A percentile compares a stretch with the other conserved stretches of the same genome.
Evolutionary conservation across 2,888 invertebrate genomes (phyloP).

Genomic region (Hydraecia micacea): DNA sequence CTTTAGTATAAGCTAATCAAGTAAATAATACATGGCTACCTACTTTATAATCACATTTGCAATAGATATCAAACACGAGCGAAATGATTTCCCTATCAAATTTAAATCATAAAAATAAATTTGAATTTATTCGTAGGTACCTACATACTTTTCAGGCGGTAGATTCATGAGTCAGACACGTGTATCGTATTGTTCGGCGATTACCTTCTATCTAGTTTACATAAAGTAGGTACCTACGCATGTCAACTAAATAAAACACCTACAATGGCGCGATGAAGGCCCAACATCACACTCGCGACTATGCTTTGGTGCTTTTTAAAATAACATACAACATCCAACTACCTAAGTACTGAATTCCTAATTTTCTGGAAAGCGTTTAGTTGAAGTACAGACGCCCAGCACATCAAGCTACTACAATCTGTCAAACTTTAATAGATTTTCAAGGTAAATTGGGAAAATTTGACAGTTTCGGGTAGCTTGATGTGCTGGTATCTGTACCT

Average conservation of each 20-base stretch:
- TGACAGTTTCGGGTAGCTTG: too few relatives aligned
- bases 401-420: too few relatives aligned
- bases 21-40: constrained; percentile 3
- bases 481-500: too few relatives aligned
- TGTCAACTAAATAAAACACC: neutral
- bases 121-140: constrained; percentile 4
- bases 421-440: too few relatives aligned
- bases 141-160: neutral
- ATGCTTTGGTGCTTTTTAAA: constrained; percentile 15
- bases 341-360: too few relatives aligned
- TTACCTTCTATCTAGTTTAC: constrained; percentile 3
- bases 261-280: neutral
- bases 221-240: neutral
- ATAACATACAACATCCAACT: neutral
- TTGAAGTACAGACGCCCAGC: too few relatives aligned
- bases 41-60: constrained; percentile 17
- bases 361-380: too few relatives aligned
- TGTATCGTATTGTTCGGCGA: neutral
- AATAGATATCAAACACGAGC: neutral
- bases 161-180: neutral
- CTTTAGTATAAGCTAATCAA: constrained; percentile 7
- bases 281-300: neutral
- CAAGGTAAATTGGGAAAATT: too few relatives aligned
- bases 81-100: constrained; percentile 23
- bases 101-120: neutral